Conservation (phyloP, 1,140 invertebrate genomes). For the Carposina sasakii region DNA sequence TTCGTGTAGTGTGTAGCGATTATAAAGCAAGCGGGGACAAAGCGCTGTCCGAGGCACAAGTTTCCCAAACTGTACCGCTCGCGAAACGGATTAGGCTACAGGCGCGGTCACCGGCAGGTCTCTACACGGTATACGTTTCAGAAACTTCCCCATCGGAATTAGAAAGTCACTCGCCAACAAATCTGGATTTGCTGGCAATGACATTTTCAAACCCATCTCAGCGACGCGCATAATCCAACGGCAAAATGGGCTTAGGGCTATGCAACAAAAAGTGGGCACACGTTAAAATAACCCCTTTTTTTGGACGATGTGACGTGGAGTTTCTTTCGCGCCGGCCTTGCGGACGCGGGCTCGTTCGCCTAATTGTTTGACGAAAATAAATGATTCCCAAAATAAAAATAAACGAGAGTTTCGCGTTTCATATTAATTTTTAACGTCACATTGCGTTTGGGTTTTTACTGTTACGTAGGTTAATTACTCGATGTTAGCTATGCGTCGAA, state of each 20-base stretch:
- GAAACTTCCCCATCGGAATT: conserved; percentile 62
- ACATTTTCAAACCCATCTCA: conserved; percentile 51
- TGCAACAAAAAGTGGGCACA: conserved; percentile 50
- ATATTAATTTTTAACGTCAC: conserved; percentile 54
- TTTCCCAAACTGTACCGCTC: conserved; percentile 18
- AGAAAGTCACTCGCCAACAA: conserved; percentile 66
- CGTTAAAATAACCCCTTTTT: conserved; percentile 54
- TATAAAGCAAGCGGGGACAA: conserved; percentile 48
- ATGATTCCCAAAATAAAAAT: conserved; percentile 64
- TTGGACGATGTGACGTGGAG: conserved; percentile 43
- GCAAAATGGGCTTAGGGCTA: conserved; percentile 46
- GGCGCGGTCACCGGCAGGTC: conserved; percentile 55
- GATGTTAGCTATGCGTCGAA: no score
- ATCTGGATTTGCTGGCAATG: conserved; percentile 66
- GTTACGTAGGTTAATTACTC: conserved; percentile 36
- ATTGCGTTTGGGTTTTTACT: conserved; percentile 35
- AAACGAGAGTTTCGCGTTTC: conserved; percentile 59
- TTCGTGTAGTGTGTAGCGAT: conserved; percentile 40
- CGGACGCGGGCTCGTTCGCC: conserved; percentile 37
- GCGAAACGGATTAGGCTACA: conserved; percentile 55
- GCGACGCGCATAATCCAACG: conserved; percentile 41
- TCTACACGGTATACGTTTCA: conserved; percentile 67
- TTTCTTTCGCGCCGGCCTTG: conserved; percentile 46
- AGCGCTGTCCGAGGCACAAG: no score
- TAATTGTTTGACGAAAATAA: conserved; percentile 69